Percentiles rank a stretch among this genome's conserved stretches.
Evolutionary conservation across 2,113 vertebrate genomes (phyloP).

Genomic region (Ictidomys tridecemlineatus): DNA sequence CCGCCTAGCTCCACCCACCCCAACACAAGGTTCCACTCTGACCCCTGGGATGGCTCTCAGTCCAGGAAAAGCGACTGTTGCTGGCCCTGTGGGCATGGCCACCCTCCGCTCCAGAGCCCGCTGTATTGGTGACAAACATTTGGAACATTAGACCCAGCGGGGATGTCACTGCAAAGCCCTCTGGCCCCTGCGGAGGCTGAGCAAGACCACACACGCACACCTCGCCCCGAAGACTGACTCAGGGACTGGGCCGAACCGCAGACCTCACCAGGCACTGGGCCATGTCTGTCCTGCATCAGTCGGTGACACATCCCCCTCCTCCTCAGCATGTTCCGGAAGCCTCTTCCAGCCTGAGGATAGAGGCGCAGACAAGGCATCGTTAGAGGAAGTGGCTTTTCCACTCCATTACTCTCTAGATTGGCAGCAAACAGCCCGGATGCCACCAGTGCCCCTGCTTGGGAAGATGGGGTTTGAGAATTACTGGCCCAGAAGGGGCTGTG

Average conservation of each 20-base stretch:
- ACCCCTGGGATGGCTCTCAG: neutral
- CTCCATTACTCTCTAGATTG: conserved; percentile 44
- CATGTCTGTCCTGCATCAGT: neutral
- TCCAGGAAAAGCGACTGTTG: neutral
- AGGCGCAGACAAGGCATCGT: neutral
- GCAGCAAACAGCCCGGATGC: neutral
- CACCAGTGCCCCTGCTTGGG: neutral
- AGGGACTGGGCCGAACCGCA: accelerated
- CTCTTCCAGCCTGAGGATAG: neutral
- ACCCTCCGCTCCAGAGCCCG: accelerated
- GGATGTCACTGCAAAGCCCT: neutral
- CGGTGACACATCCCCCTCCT: neutral
- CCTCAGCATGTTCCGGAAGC: neutral
- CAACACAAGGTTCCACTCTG: accelerated
- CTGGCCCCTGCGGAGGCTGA: accelerated
- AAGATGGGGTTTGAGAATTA: neutral
- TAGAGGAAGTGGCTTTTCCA: conserved; percentile 42
- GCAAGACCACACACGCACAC: neutral
- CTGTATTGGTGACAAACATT: accelerated
- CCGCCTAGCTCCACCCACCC: too few species aligned
- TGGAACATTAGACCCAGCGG: accelerated
- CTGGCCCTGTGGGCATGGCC: neutral
- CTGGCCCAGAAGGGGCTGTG: neutral
- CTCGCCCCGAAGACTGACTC: neutral
- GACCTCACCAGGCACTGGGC: neutral